Base-by-base conservation (phyloP, 2,797 vertebrate genomes). In the Anguilla marmorata region DNA sequence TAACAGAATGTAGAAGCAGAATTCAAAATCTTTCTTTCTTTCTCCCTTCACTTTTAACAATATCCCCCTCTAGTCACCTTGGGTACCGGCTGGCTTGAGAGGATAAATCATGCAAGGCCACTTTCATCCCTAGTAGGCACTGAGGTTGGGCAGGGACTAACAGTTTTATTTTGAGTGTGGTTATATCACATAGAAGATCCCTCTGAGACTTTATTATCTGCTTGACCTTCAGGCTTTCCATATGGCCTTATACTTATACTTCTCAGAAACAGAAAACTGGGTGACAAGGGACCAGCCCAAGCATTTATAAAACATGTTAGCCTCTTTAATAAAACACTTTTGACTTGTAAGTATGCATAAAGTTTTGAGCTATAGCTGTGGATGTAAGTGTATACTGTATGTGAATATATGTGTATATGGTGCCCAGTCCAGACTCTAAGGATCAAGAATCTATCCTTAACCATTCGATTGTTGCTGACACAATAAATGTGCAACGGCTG, bases 171-270 rank as follows among this genome's bases (percentile, higher is more conserved):
- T 66, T 33, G 11, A 12, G 37, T 48, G 41, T 86, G 45, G 6
- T 48, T 86, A 27, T 56, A 80, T 87, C 48, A 37, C 48, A 52
- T 86, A 74, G 48, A 33, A 60, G 24, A 33, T 54, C 60, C 54
- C 89, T 69, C 54, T 52, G 86, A 83, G 83, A 45, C 79, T 80
- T 90, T 85, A 88, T 90, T 86, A 60, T 52, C 3, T 9, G 6
- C 37, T 11, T 88, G 74, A 85, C 83, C 69, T 33, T 85, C 85
- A 85, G 9, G 87, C 56, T 74, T 56, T 76, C 30, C 33, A 16
- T 16, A n/a, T 58, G 30, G 50, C 37, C 5, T 60, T n/a, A 21
- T 27, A 87, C 79, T 52, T 27, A 60, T 52, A 85, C 87, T n/a
- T 86, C 88, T 21, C 52, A 87, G 41, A 50, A 21, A 66, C 21